Percentiles rank a stretch among this genome's conserved stretches.
phyloP scores from a whole-genome alignment of 2,797 vertebrate species.

The Ibycter americanus region DNA sequence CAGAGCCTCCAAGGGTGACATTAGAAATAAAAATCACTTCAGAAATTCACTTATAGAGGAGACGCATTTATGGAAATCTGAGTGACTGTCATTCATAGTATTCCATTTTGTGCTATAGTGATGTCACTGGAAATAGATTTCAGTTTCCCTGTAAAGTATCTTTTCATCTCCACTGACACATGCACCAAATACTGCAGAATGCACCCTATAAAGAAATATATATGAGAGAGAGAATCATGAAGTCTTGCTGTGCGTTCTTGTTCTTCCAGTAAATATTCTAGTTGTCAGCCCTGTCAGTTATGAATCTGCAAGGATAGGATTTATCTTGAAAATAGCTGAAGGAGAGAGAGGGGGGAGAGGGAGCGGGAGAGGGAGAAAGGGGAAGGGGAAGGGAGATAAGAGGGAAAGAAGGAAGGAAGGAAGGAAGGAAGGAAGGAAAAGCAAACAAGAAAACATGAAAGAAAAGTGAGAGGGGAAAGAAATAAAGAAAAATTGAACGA shows the following conservation, averaged over 20 bases:
- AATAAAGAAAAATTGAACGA: background rate
- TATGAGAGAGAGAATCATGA: slow-evolving; percentile 3
- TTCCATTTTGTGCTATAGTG: slow-evolving; percentile 2
- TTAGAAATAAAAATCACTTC: slow-evolving; percentile 35
- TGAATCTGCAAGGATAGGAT: background rate
- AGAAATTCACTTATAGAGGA: background rate
- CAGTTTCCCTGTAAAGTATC: slow-evolving; percentile 20
- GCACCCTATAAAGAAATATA: slow-evolving; percentile 15
- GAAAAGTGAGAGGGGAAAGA: background rate
- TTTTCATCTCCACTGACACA: slow-evolving; percentile 54
- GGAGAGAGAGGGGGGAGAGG: background rate
- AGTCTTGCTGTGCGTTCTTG: slow-evolving; percentile 34
- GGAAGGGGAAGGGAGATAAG: background rate
- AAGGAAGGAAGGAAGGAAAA: background rate
- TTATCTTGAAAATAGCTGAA: background rate
- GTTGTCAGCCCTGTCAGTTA: slow-evolving; percentile 27
- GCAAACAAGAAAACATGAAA: background rate
- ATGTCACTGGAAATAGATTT: slow-evolving; percentile 58
- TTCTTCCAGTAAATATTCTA: slow-evolving; percentile 29
- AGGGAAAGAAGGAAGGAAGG: no score
- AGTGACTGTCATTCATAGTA: background rate
- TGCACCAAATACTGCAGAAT: slow-evolving; percentile 26
- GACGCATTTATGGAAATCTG: background rate
- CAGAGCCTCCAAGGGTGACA: slow-evolving; percentile 27
- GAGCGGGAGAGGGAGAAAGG: no score